Base-by-base conservation (phyloP, 2,888 invertebrate species). In the Noctua janthe region DNA sequence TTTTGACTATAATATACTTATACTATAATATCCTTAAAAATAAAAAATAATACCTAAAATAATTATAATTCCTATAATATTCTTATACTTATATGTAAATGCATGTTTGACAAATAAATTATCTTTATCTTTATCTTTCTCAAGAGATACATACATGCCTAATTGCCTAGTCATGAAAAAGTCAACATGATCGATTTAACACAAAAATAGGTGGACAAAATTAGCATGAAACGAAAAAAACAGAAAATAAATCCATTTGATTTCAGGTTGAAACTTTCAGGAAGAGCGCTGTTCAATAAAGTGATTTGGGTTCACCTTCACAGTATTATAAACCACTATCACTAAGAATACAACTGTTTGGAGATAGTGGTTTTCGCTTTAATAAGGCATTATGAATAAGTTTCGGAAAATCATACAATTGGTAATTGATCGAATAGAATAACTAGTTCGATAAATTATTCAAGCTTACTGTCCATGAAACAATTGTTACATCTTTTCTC, bases 381-480 rank as follows among this genome's bases (percentile, higher is more conserved):
- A 20, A 56, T 29, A 39, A 17, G 20, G 29, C 3, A 62, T 62
- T 59, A 29, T 29, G 15, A 15, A 62, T 17, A 62, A 13, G 0
- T n/a, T 39, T 39, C 0, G 10, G 2, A 47, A 35, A 47, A 35
- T 47, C 20, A n/a, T n/a, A 39, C 39, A 39, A 39, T 39, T 39
- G 39, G 39, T 39, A 39, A 39, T 35, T 39, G 39, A 39, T 39
- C 5, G 4, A 39, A 39, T 39, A 39, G 5, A 4, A 39, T 39
- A 39, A 39, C 39, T 39, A 39, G 39, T 39, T 39, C 39, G 39
- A 39, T 39, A 39, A 39, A 39, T 5, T 43, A 76, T 17, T 47
- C 4, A 49, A 62, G 11, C 64, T 74, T 81, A 35, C 17, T 75
- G 66, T 74, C 39, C 2, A 72, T n/a, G 43, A 75, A 69, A 71